Percentiles rank a stretch among this genome's conserved stretches.
Conservation (phyloP, 2,888 invertebrate species). For the Lepetodrilus schrolli region DNA sequence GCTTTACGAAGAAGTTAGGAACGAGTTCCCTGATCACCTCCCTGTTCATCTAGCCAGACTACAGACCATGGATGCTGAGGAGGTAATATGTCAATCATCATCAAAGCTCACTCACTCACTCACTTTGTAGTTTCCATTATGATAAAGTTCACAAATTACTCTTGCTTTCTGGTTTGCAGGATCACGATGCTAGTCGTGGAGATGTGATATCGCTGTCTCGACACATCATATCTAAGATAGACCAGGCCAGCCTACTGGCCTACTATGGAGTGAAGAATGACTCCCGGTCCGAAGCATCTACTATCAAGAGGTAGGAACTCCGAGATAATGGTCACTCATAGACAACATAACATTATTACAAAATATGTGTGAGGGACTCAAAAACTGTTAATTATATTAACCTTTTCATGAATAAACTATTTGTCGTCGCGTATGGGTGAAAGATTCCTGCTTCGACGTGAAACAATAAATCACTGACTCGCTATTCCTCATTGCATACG, state of each 20-base stretch:
- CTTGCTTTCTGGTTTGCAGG: slow-evolving; percentile 43
- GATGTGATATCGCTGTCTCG: slow-evolving; percentile 80
- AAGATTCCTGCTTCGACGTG: too few species aligned
- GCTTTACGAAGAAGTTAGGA: slow-evolving; percentile 83
- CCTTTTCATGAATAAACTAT: too few species aligned
- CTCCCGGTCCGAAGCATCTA: slow-evolving; percentile 83
- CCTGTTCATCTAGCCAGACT: slow-evolving; percentile 87
- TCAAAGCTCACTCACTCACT: background rate
- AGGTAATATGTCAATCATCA: slow-evolving; percentile 46
- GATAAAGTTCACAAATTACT: background rate
- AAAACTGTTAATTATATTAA: too few species aligned
- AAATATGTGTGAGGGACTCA: too few species aligned
- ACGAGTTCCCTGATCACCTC: slow-evolving; percentile 83
- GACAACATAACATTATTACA: too few species aligned
- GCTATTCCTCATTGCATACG: too few species aligned
- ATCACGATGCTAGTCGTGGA: slow-evolving; percentile 57
- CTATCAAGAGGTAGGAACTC: slow-evolving; percentile 85
- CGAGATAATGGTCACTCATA: too few species aligned
- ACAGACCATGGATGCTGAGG: slow-evolving; percentile 82
- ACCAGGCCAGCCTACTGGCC: slow-evolving; percentile 86
- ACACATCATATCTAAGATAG: slow-evolving; percentile 83
- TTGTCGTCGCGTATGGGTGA: too few species aligned
- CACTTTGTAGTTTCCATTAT: background rate
- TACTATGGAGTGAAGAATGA: slow-evolving; percentile 91
- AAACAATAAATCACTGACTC: too few species aligned